These are phyloP conservation scores for Baronia brevicornis DNA, from an alignment of 2,888 invertebrate species.

Conservation along the genomic window DNA sequence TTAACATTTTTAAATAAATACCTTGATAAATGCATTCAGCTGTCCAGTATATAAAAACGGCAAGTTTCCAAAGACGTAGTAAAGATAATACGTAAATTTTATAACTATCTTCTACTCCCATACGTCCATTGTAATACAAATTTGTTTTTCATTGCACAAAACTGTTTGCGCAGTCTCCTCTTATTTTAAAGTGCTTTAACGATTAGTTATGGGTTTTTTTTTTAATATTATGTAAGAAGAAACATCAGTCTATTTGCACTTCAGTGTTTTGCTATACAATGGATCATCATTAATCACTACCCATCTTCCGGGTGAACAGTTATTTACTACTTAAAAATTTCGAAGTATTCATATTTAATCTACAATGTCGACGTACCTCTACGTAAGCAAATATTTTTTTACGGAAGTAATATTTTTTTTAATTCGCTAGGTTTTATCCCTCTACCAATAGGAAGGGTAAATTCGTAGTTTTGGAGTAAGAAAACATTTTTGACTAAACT, in stretches of 20 bases:
- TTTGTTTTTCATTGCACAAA: slow-evolving; percentile 20
- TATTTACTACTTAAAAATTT: no score
- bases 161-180: slow-evolving; percentile 33
- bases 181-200: slow-evolving; percentile 26
- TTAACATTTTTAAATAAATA: no score
- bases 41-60: neutral
- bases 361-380: no score
- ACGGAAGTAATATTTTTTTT: no score
- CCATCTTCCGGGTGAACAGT: no score
- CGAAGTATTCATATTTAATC: no score
- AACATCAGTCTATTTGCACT: slow-evolving; percentile 6
- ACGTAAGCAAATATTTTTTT: no score
- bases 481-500: no score
- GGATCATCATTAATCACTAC: neutral
- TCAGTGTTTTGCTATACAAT: slow-evolving; percentile 1
- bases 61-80: neutral
- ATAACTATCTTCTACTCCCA: slow-evolving; percentile 15
- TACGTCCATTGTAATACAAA: slow-evolving; percentile 11
- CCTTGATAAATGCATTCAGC: no score
- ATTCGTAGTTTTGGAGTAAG: no score
- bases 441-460: no score
- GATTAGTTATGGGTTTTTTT: slow-evolving; percentile 21
- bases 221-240: slow-evolving; percentile 8
- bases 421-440: no score
- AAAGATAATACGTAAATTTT: slow-evolving; percentile 10